Base-by-base conservation (phyloP, 2,113 vertebrate genomes). In the Hystrix brachyura region DNA sequence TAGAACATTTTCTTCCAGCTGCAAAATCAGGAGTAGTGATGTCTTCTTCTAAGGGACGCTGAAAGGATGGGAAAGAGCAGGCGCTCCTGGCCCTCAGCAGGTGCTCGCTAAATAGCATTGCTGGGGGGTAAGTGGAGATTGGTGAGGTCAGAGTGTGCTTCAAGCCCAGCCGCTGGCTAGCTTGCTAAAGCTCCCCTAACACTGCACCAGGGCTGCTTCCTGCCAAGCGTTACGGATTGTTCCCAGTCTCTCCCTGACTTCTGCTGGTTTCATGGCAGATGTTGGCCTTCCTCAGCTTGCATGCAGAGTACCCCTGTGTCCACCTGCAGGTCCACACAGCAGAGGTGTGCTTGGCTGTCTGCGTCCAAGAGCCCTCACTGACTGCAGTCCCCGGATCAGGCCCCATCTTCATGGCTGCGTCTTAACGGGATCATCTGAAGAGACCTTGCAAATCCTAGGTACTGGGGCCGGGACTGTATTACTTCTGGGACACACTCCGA, bases 31-130 rank as follows among this genome's bases (percentile, higher is more conserved):
- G 38, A 80, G 48, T n/a, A 72, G 9, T 78, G 10, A 25, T 43
- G 5, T 34, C 48, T 81, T 88, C 72, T 93, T 72, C 57, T 25
- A 65, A 79, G 84, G 51, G 9, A 38, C 34, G 1, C 21, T 80
- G 14, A 76, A 38, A 95, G 38, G 48, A 46, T 55, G 89, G 84
- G 14, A 48, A 90, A 69, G 51, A 97, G 48, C 74, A 23, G 48
- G 55, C 64, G 0, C 4, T 55, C 25, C 21, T 57, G 21, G 17
- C 18, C 23, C 29, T 81, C 23, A 13, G 15, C 3, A 10, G 38
- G n/a, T 91, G 18, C n/a, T 87, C 51, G 12, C 7, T 83, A 90
- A 62, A 67, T n/a, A 74, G 55, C 3, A 46, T 53, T 48, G 53
- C 38, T 34, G 15, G 69, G 86, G 48, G 62, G 55, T 32, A 87